Evolutionary conservation across 2,113 vertebrate genomes (phyloP).

Genomic region (Tupaia tana): DNA sequence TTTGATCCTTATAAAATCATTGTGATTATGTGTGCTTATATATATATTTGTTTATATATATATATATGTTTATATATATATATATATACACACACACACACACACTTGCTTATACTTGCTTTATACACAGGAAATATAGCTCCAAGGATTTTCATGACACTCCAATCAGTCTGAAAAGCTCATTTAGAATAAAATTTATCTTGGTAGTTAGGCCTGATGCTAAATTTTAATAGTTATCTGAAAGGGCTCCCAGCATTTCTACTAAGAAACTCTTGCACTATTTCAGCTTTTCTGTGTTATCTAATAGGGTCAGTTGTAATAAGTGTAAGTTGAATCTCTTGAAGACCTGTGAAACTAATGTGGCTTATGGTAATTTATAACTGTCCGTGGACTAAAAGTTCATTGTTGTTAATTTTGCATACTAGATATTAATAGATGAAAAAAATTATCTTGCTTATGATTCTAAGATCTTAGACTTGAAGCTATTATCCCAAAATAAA

Average conservation of each 20-base stretch:
- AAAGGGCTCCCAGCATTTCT: not conserved
- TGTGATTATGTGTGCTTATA: too few relatives aligned
- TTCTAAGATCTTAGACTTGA: not conserved
- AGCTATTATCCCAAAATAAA: constrained; percentile 7
- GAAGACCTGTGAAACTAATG: not conserved
- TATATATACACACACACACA: too few relatives aligned
- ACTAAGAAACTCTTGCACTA: not conserved
- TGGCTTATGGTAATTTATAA: constrained; percentile 29
- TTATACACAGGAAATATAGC: not conserved
- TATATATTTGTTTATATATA: too few relatives aligned
- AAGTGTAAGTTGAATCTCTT: not conserved
- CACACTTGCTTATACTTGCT: not conserved
- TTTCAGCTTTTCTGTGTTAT: constrained; percentile 15
- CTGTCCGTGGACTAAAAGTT: not conserved
- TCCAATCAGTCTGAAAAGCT: not conserved
- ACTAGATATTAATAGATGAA: not conserved
- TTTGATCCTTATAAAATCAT: not conserved
- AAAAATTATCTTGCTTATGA: not conserved
- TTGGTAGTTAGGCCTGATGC: not conserved
- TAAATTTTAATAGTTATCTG: not conserved
- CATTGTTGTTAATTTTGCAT: constrained; percentile 15
- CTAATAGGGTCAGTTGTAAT: not conserved
- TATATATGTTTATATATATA: too few relatives aligned
- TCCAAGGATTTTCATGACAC: not conserved
- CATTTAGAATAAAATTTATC: constrained; percentile 29